Conservation (phyloP, 2,888 invertebrate species). For the Rhingia campestris region DNA sequence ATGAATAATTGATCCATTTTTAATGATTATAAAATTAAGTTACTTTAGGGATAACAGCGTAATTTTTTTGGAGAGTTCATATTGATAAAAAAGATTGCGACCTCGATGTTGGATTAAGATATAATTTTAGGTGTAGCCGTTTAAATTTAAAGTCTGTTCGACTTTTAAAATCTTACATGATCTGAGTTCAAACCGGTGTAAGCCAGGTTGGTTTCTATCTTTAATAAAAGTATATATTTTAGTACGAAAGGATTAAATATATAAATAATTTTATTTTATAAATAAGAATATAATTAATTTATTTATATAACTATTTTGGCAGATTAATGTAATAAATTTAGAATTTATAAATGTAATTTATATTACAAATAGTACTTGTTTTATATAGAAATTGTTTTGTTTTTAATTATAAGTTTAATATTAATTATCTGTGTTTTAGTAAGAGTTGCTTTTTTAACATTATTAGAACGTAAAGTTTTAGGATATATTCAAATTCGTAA, state of each 20-base stretch:
- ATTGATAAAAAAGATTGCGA: slow-evolving; percentile 90
- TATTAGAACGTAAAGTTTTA: slow-evolving; percentile 88
- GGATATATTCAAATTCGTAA: slow-evolving; percentile 89
- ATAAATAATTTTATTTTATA: slow-evolving; percentile 83
- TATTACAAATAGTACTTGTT: slow-evolving; percentile 85
- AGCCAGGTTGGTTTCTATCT: slow-evolving; percentile 95
- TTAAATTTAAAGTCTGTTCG: slow-evolving; percentile 89
- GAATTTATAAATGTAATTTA: slow-evolving; percentile 86
- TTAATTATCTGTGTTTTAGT: slow-evolving; percentile 86
- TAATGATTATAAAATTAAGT: slow-evolving; percentile 87
- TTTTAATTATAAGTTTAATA: slow-evolving; percentile 83
- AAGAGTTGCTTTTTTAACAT: slow-evolving; percentile 88
- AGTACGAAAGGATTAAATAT: slow-evolving; percentile 91
- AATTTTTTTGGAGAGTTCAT: slow-evolving; percentile 89
- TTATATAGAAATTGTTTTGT: slow-evolving; percentile 83
- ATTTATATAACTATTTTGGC: slow-evolving; percentile 85
- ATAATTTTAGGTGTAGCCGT: slow-evolving; percentile 86
- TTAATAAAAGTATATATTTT: slow-evolving; percentile 85
- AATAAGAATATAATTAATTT: slow-evolving; percentile 79
- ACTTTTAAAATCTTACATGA: slow-evolving; percentile 93
- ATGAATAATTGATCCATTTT: slow-evolving; percentile 84
- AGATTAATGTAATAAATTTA: slow-evolving; percentile 89
- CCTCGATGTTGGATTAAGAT: slow-evolving; percentile 95
- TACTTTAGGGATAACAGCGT: slow-evolving; percentile 94
- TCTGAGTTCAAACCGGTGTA: slow-evolving; percentile 94